Base-by-base conservation (phyloP, 2,888 invertebrate genomes). In the Philonicus albiceps region DNA sequence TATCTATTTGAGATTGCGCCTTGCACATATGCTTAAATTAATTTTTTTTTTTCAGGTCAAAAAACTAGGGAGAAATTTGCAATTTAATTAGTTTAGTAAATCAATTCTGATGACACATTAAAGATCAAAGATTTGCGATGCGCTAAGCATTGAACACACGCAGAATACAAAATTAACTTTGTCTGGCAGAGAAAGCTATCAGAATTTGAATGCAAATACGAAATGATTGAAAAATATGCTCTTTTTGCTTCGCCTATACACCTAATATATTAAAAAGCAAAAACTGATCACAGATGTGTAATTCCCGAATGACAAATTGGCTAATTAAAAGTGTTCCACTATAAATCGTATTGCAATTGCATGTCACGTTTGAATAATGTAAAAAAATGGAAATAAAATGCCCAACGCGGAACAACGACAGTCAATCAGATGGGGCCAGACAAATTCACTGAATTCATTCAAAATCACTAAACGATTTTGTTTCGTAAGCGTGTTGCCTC, bases 401-500 rank as follows among this genome's bases (percentile, higher is more conserved):
- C 13, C 64, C 1, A 53, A 49, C 27, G 16, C 49, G 49, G 78
- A 27, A 43, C 78, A 27, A 16, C 30, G 3, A 43, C 22, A 37
- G 49, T 78, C 27, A 78, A 78, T 49, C 78, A 16, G 78, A 78
- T 78, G 78, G 27, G 27, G 49, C 16, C 49, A 78, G 49, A n/a
- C n/a, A 78, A 78, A 40, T 43, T 78, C 76, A 49, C 13, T 40
- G 76, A 78, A 43, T 78, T 49, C 78, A 78, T 49, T 78, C 78
- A 49, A 78, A 78, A 78, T 78, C 78, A 37, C 27, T 78, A 78
- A 78, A 78, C 78, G 78, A 30, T 27, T 43, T 37, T n/a, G 78
- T 78, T 78, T 78, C 78, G 78, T 78, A 78, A 78, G 22, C 49
- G 3, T 49, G 49, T 53, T 27, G n/a, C 37, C 16, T 4, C 13